Evolutionary conservation across 2,113 vertebrate species (phyloP).

Genomic region (Lasiurus borealis): DNA sequence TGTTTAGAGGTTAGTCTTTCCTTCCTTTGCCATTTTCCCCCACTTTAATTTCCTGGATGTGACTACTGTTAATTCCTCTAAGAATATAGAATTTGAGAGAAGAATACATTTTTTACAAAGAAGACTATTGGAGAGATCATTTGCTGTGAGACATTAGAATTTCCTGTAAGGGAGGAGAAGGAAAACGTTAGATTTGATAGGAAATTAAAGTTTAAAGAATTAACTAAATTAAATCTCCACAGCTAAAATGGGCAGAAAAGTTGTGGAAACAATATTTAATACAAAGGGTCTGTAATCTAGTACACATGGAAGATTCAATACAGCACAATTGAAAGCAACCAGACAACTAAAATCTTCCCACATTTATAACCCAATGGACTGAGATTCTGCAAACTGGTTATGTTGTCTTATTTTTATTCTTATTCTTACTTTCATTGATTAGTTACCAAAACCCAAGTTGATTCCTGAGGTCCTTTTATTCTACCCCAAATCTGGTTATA

Average conservation of each 20-base stretch:
- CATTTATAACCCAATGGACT: neutral
- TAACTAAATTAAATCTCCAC: neutral
- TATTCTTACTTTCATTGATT: neutral
- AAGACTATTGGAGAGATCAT: neutral
- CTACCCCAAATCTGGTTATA: neutral
- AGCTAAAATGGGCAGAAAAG: neutral
- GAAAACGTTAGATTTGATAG: neutral
- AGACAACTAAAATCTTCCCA: neutral
- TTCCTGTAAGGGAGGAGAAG: neutral
- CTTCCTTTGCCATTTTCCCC: neutral
- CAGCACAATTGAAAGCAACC: neutral
- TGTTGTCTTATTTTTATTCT: neutral
- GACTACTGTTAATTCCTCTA: neutral
- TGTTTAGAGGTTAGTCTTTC: neutral
- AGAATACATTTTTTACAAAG: neutral
- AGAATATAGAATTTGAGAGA: neutral
- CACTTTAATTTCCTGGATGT: neutral
- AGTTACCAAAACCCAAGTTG: neutral
- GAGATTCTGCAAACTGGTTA: neutral
- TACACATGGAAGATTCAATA: neutral
- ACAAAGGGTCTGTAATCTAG: neutral
- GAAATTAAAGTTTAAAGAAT: neutral
- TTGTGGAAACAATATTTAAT: neutral
- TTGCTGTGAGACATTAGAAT: neutral
- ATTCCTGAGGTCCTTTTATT: neutral